These are phyloP conservation scores for Limnodromus scolopaceus DNA, from an alignment of 2,797 vertebrate genomes.

Conservation along the genomic window DNA sequence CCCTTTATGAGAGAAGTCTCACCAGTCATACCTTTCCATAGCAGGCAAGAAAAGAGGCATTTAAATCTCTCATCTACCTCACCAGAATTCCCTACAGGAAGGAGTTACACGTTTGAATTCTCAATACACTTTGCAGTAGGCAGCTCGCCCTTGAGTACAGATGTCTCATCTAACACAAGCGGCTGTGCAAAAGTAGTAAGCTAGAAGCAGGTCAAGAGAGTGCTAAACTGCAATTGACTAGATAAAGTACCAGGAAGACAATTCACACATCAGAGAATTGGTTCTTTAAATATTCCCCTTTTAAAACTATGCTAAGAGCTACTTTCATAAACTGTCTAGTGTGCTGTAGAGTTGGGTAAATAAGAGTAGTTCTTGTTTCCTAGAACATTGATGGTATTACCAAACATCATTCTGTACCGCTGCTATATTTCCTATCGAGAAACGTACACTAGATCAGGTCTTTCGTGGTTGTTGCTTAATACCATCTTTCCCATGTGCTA, in stretches of 20 bases:
- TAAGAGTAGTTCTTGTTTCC: neutral
- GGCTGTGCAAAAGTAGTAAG: neutral
- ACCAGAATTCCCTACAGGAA: neutral
- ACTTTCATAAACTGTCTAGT: neutral
- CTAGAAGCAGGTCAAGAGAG: neutral
- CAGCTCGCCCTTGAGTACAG: neutral
- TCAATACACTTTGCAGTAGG: neutral
- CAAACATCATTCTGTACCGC: neutral
- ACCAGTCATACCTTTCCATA: neutral
- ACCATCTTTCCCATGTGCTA: neutral
- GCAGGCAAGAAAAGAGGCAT: neutral
- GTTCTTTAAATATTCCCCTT: neutral
- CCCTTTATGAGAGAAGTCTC: neutral
- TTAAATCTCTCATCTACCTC: neutral
- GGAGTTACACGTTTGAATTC: neutral
- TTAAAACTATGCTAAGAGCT: neutral
- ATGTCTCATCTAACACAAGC: neutral
- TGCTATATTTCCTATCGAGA: neutral
- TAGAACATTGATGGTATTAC: neutral
- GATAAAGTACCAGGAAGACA: neutral
- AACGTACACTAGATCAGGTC: fast-evolving
- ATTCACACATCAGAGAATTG: neutral
- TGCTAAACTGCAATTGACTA: neutral
- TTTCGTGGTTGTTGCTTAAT: neutral
- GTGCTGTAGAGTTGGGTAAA: neutral